Evolutionary conservation across 2,113 vertebrate species (phyloP).

Genomic region (Poecilia latipinna): DNA sequence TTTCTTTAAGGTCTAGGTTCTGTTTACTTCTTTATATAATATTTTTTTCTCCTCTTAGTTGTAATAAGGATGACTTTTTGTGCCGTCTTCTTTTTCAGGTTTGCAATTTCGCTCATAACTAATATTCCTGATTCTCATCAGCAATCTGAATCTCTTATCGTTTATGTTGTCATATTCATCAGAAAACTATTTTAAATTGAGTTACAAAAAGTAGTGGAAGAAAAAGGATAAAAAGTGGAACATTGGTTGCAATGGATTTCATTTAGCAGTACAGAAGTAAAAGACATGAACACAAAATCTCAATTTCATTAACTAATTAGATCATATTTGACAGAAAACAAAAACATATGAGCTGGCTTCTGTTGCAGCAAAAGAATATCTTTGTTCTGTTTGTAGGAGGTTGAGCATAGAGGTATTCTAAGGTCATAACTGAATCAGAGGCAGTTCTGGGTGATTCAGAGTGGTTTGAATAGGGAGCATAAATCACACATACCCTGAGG

Average conservation of each 20-base stretch:
- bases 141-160: too few species aligned
- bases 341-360: not conserved
- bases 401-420: conserved; percentile 46
- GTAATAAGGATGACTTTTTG: too few species aligned
- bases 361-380: not conserved
- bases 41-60: too few species aligned
- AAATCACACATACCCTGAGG: conserved; percentile 67
- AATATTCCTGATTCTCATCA: too few species aligned
- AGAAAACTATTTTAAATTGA: too few species aligned
- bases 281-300: not conserved
- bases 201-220: not conserved
- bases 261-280: not conserved
- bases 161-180: too few species aligned
- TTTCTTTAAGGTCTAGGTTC: too few species aligned
- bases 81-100: too few species aligned
- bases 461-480: conserved; percentile 59
- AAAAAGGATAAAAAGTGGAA: not conserved
- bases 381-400: conserved; percentile 13
- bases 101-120: too few species aligned
- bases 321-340: not conserved
- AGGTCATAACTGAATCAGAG: conserved; percentile 57
- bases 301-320: not conserved
- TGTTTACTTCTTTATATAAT: too few species aligned
- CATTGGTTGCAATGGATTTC: not conserved
- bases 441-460: conserved; percentile 63